Evolutionary conservation across 2,797 vertebrate genomes (phyloP).

Genomic region (Galaxias olidus): DNA sequence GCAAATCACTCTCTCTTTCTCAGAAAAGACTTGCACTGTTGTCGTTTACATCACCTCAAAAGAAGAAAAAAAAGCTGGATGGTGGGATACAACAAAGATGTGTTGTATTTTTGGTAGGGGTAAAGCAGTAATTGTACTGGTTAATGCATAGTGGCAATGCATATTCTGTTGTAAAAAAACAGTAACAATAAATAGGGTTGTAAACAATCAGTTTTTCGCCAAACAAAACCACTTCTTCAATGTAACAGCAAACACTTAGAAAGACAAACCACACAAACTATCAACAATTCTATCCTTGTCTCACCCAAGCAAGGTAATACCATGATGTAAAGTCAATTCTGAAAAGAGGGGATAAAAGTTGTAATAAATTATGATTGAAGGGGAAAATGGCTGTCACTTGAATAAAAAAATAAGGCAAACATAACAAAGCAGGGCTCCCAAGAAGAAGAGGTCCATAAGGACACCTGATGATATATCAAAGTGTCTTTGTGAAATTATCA

Average conservation of each 20-base stretch:
- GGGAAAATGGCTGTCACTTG: constrained; percentile 51
- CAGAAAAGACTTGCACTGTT: constrained; percentile 2
- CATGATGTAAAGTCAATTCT: constrained; percentile 54
- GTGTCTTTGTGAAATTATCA: constrained; percentile 58
- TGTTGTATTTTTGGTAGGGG: too few relatives aligned
- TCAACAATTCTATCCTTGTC: constrained; percentile 37
- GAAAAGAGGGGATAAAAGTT: constrained; percentile 34
- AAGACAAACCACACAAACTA: constrained; percentile 47
- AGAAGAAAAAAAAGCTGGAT: neutral
- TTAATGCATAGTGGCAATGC: too few relatives aligned
- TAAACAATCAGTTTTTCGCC: too few relatives aligned
- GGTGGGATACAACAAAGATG: too few relatives aligned
- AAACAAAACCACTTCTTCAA: constrained; percentile 11
- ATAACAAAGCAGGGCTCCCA: constrained; percentile 57
- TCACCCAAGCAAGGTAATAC: constrained; percentile 41
- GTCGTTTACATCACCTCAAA: neutral
- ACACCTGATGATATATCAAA: constrained; percentile 33
- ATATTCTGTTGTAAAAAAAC: too few relatives aligned
- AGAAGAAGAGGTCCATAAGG: constrained; percentile 33
- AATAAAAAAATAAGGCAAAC: constrained; percentile 39
- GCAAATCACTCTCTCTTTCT: neutral
- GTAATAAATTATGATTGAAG: constrained; percentile 64
- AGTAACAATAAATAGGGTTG: too few relatives aligned
- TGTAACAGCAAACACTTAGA: constrained; percentile 27
- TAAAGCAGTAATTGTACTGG: too few relatives aligned